Evolutionary conservation across 92 coral and sea anemone species (phyloP), one percentile per base, ranked within the genome.

Genomic region (Epizoanthus scotinus): DNA sequence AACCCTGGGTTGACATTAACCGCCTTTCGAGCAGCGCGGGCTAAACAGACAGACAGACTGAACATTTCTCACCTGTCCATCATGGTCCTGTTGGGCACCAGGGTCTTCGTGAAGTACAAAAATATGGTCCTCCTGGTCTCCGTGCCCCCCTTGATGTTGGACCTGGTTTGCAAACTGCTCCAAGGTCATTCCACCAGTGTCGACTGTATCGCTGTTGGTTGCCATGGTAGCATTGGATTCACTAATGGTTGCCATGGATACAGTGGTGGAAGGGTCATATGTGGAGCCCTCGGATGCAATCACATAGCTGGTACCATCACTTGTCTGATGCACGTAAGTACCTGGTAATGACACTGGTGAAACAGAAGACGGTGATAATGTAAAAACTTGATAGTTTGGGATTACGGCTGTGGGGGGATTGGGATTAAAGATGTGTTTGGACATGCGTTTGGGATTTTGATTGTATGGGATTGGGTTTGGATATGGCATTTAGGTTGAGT

Each of bases 301-400:
- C 57, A 96, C 99, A 40, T 85, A 92, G 73, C 97, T 92, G 20
- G 97, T 96, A 26, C 99, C 99, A 73, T 95, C 99, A 82, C 89
- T 91, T 50, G 91, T 67, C 60, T 93, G 98, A 81, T 96, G 99
- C 19, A 96, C 99, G 68, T 89, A 93, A 8, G 93, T 89, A 44
- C 91, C 97, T 84, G 86, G 77, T 77, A 86, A 61, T 19, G 62
- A 50, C 54, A 34, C 82, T 65, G 52, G 50, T 29, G 21, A 21
- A 22, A 17, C 20, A 47, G 13, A n/a, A 65, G 49, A 25, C 18
- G 66, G 2, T 70, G 18, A 28, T 6, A 34, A 34, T 34, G n/a
- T n/a, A n/a, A n/a, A n/a, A n/a, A n/a, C n/a, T n/a, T n/a, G n/a
- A n/a, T n/a, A n/a, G n/a, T n/a, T n/a, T n/a, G n/a, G n/a, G n/a